Evolutionary conservation across 2,797 vertebrate genomes (phyloP).

Genomic region (Neoniphon sammara): DNA sequence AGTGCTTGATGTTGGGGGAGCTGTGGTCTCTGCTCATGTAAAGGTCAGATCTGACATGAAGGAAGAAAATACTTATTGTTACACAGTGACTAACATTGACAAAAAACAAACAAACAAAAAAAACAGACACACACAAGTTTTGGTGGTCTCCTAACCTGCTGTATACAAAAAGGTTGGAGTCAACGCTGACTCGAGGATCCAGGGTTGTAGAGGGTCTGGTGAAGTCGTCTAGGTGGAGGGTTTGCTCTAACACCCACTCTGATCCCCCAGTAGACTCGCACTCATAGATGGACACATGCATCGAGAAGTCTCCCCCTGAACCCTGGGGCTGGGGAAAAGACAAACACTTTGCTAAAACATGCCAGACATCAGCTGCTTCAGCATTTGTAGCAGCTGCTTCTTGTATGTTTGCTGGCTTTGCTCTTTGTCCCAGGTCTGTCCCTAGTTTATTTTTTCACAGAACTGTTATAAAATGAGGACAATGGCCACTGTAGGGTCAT

Average conservation of each 20-base stretch:
- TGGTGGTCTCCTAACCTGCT: constrained; percentile 83
- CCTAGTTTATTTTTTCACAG: too few species aligned
- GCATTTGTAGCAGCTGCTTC: too few species aligned
- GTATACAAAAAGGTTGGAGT: constrained; percentile 98
- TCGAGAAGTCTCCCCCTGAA: constrained; percentile 91
- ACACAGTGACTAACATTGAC: neutral
- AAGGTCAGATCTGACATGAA: constrained; percentile 88
- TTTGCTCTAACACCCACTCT: constrained; percentile 99
- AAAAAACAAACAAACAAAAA: constrained; percentile 3
- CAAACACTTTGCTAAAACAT: neutral
- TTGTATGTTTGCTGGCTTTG: too few species aligned
- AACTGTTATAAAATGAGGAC: too few species aligned
- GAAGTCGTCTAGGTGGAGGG: constrained; percentile 94
- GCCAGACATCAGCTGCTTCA: neutral
- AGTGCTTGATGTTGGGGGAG: constrained; percentile 95
- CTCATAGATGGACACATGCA: constrained; percentile 98
- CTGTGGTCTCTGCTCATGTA: constrained; percentile 89
- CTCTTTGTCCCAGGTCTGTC: too few species aligned
- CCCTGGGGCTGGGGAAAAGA: constrained; percentile 49
- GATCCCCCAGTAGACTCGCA: constrained; percentile 98
- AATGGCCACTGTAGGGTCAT: too few species aligned
- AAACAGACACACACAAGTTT: constrained; percentile 14
- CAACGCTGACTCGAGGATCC: constrained; percentile 95
- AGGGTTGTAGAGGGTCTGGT: constrained; percentile 89
- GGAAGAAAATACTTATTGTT: neutral